Evolutionary conservation across 1,140 invertebrate species (phyloP), one percentile per base, ranked within the genome.

Genomic region (Zaprionus ghesquierei): DNA sequence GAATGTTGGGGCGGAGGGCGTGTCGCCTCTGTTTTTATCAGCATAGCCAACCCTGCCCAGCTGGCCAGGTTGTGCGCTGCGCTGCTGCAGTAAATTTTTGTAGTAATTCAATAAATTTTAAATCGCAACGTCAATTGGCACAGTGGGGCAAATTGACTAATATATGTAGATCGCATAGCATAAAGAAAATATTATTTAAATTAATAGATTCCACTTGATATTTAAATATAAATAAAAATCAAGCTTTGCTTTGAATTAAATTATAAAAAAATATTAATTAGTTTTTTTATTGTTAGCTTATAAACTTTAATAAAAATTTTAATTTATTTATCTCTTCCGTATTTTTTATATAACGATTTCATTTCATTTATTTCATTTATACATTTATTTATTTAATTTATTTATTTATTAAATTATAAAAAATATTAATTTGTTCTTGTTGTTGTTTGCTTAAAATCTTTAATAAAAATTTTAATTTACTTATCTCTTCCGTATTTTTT

Each of bases 91-190:
- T 66, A 73, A 72, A 73, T 62, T 69, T 71, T 63, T 72, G 68
- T 53, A 55, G 58, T 41, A 50, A 76, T 69, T 79, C 69, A 68
- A 58, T 69, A 66, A 86, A 85, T 71, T 79, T 68, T 55, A 68
- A 85, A 87, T 71, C 69, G 54, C 44, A 23, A 55, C 25, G 66
- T n/a, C 63, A 74, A 63, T 55, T 76, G 60, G 38, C 20, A 85
- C 77, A 68, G 81, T 80, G 77, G 69, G 1, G 15, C 13, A 41
- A n/a, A 1, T 3, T 12, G 10, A 3, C 1, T 20, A 23, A 31
- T 12, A 6, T 15, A 13, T 5, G n/a, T n/a, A n/a, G n/a, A n/a
- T 5, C 10, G 9, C 8, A 6, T 2, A 38, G 13, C 13, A 12
- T 9, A 59, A 10, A 13, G 2, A 46, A 27, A 6, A 20, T 6